phyloP scores from a whole-genome alignment of 2,888 invertebrate genomes.

The Vanessa cardui region DNA sequence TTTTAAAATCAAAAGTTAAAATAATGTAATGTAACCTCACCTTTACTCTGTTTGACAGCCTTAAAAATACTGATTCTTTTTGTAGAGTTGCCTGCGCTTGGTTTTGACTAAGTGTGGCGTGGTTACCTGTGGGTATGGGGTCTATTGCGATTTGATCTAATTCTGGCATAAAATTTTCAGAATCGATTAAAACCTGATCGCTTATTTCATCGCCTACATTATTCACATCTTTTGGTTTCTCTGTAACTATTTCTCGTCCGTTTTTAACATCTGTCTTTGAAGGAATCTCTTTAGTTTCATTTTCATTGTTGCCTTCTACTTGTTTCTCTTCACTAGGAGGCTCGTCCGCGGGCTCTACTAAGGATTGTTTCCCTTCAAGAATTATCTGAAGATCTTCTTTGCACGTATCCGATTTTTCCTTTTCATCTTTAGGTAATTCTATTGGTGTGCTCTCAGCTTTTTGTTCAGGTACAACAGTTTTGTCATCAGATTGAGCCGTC shows the following conservation, averaged over 20 bases:
- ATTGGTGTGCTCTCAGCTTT: slow-evolving; percentile 53
- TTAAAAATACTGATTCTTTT: slow-evolving; percentile 97
- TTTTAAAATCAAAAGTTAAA: not conserved
- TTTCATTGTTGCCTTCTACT: slow-evolving; percentile 51
- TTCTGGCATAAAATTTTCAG: slow-evolving; percentile 80
- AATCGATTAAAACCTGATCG: slow-evolving; percentile 70
- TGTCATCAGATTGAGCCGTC: slow-evolving; percentile 60
- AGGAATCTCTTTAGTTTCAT: slow-evolving; percentile 55
- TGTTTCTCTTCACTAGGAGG: slow-evolving; percentile 53
- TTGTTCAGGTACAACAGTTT: slow-evolving; percentile 51
- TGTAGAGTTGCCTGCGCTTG: slow-evolving; percentile 78
- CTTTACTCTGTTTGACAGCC: slow-evolving; percentile 97
- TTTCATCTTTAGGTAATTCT: slow-evolving; percentile 62
- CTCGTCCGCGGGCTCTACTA: slow-evolving; percentile 35
- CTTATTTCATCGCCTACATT: slow-evolving; percentile 57
- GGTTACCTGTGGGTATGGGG: slow-evolving; percentile 67
- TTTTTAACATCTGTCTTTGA: slow-evolving; percentile 58
- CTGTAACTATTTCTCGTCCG: slow-evolving; percentile 56
- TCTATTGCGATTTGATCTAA: slow-evolving; percentile 79
- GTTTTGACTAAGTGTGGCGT: slow-evolving; percentile 57
- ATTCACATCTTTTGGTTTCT: slow-evolving; percentile 62
- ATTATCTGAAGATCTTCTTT: slow-evolving; percentile 56
- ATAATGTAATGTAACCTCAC: slow-evolving; percentile 66
- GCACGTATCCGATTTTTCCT: slow-evolving; percentile 50
- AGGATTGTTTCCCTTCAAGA: slow-evolving; percentile 53